A percentile compares a stretch with the other conserved stretches of the same genome.
These are phyloP conservation scores for Illadopsis cleaveri DNA, from an alignment of 2,113 vertebrate species.

Conservation along the genomic window DNA sequence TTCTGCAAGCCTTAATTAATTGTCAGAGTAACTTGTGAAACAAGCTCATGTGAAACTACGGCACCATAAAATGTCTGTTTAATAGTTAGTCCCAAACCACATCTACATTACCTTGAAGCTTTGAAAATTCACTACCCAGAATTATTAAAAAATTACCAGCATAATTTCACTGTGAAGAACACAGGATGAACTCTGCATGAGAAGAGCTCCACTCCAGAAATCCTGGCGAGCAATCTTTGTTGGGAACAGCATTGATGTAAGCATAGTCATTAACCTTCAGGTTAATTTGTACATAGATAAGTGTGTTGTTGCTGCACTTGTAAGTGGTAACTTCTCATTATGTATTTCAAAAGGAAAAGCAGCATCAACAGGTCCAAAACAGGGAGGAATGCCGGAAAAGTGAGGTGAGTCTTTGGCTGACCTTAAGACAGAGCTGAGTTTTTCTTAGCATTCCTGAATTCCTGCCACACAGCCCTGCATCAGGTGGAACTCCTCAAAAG, in stretches of 20 bases:
- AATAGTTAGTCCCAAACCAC: slow-evolving; percentile 7
- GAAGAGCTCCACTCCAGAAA: background rate
- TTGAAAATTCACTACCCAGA: background rate
- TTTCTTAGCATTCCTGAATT: background rate
- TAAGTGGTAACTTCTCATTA: background rate
- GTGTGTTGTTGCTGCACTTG: background rate
- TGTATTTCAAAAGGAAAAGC: background rate
- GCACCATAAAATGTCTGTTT: background rate
- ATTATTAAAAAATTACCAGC: background rate
- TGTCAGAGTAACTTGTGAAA: background rate
- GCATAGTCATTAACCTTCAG: background rate
- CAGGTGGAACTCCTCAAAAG: background rate
- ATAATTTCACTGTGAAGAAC: background rate
- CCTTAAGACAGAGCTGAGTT: background rate
- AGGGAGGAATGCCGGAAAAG: background rate
- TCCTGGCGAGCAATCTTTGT: background rate
- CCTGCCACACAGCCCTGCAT: background rate
- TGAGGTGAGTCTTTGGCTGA: background rate
- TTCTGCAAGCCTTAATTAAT: slow-evolving; percentile 37
- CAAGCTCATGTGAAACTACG: background rate
- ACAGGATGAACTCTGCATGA: background rate
- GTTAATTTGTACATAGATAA: background rate
- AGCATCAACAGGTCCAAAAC: background rate
- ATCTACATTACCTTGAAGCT: background rate
- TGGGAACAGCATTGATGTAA: background rate